Percentiles rank a stretch among this genome's conserved stretches.
Evolutionary conservation across 2,113 vertebrate genomes (phyloP).

Genomic region (Brienomyrus longianalis): DNA sequence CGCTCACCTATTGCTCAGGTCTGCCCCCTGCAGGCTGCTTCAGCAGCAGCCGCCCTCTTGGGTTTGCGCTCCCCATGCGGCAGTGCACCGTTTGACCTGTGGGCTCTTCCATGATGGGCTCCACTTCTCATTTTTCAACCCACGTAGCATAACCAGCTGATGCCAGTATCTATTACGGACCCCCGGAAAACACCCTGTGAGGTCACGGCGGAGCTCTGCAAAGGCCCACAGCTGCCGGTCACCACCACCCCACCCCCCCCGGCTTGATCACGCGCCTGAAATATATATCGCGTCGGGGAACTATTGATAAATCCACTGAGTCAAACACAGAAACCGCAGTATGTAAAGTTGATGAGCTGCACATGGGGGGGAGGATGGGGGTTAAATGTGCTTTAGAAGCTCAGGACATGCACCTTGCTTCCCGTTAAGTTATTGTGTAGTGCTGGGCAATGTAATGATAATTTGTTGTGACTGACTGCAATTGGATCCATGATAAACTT

Average conservation of each 20-base stretch:
- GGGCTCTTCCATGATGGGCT: background rate
- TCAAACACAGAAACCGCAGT: background rate
- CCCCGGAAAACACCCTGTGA: background rate
- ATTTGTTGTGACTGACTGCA: background rate
- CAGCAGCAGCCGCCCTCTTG: background rate
- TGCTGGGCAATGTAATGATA: background rate
- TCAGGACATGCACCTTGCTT: background rate
- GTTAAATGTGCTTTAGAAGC: background rate
- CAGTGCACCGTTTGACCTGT: background rate
- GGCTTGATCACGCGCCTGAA: background rate
- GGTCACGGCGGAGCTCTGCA: background rate
- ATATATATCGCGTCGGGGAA: background rate
- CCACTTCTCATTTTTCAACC: background rate
- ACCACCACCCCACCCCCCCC: background rate
- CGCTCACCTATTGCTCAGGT: background rate
- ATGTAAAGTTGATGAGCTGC: background rate
- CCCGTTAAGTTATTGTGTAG: background rate
- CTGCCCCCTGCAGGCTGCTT: background rate
- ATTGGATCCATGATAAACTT: background rate
- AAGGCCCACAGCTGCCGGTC: background rate
- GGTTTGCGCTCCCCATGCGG: background rate
- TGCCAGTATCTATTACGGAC: background rate
- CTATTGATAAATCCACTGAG: background rate
- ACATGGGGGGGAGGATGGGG: background rate
- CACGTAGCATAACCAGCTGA: background rate